A percentile compares a stretch with the other conserved stretches of the same genome.
Evolutionary conservation across 2,888 invertebrate genomes (phyloP).

Genomic region (Drosophila greeni): DNA sequence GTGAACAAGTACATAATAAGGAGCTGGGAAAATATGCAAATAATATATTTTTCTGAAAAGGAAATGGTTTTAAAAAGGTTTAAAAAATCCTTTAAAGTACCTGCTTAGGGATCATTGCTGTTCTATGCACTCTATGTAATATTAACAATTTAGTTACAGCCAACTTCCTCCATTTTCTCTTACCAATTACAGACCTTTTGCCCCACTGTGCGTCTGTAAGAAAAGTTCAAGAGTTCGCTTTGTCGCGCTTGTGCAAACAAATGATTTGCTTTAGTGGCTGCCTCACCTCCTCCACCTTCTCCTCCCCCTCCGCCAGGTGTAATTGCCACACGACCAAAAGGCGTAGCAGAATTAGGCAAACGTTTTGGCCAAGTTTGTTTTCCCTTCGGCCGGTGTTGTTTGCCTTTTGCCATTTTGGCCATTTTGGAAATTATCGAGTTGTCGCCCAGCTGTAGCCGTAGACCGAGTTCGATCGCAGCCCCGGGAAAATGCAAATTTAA

Average conservation of each 20-base stretch:
- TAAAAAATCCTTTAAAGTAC: background rate
- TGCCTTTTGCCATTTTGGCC: constrained; percentile 49
- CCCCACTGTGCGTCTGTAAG: constrained; percentile 36
- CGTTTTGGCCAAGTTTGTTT: constrained; percentile 43
- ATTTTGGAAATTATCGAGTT: constrained; percentile 62
- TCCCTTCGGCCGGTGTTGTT: constrained; percentile 33
- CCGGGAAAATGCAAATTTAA: constrained; percentile 40
- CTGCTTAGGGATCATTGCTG: background rate
- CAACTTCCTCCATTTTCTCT: background rate
- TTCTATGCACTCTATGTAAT: background rate
- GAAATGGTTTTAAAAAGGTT: background rate
- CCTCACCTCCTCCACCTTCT: constrained; percentile 29
- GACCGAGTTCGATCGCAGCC: constrained; percentile 3
- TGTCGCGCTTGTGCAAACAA: constrained; percentile 72
- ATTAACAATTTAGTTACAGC: background rate
- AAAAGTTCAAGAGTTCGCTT: constrained; percentile 72
- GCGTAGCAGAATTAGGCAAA: constrained; percentile 45
- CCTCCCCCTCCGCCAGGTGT: constrained; percentile 38
- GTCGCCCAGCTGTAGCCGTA: constrained; percentile 42
- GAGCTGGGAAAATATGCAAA: background rate
- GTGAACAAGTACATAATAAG: background rate
- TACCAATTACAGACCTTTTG: too few relatives aligned
- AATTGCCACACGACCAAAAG: constrained; percentile 64
- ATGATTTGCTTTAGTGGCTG: constrained; percentile 65
- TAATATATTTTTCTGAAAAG: too few relatives aligned